Evolutionary conservation across 2,113 vertebrate genomes (phyloP).

Genomic region (Eptesicus fuscus): DNA sequence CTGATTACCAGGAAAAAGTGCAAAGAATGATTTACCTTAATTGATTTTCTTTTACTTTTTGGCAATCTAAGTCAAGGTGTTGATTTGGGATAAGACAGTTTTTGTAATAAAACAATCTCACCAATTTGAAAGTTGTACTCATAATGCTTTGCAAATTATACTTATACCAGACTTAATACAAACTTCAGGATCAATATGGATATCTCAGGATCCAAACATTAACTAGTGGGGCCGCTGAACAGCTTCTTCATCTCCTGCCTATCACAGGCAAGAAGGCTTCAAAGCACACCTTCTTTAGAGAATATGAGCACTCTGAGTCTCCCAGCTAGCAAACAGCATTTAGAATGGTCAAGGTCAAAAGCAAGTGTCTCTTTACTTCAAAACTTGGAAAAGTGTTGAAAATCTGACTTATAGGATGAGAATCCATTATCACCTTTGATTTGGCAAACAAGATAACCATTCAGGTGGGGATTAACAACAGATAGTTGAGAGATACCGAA

Average conservation of each 20-base stretch:
- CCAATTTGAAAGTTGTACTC: background rate
- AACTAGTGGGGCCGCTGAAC: background rate
- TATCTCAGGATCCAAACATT: background rate
- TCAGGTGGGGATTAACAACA: background rate
- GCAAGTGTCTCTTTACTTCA: background rate
- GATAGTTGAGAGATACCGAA: background rate
- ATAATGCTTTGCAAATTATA: background rate
- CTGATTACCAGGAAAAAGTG: background rate
- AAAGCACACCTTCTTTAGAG: background rate
- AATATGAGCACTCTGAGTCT: background rate
- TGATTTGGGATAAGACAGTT: background rate
- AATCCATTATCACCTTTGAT: background rate
- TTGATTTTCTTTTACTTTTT: background rate
- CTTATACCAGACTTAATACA: background rate
- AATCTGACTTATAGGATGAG: background rate
- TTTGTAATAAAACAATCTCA: background rate
- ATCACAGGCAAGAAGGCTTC: background rate
- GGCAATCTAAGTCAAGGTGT: background rate
- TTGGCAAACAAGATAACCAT: background rate
- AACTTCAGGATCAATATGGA: background rate
- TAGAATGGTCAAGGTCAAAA: conserved; percentile 34
- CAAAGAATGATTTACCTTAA: background rate
- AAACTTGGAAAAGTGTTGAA: conserved; percentile 43
- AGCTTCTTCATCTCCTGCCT: background rate
- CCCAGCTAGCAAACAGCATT: background rate